phyloP scores from a whole-genome alignment of 1,140 invertebrate species.

The Bombus picipes region DNA sequence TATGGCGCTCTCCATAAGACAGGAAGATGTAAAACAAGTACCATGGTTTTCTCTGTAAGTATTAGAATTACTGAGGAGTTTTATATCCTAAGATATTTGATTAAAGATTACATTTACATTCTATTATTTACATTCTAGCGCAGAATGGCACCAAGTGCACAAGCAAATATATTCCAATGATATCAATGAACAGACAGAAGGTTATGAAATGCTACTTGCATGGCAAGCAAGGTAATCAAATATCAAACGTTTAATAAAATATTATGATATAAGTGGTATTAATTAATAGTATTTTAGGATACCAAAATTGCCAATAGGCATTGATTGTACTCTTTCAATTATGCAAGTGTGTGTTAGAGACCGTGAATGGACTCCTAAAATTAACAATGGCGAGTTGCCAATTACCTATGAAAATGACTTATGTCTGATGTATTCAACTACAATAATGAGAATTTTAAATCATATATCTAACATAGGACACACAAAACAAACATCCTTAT shows the following conservation, averaged over 20 bases:
- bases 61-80: constrained; percentile 7
- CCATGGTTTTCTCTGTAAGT: constrained; percentile 78
- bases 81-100: neutral
- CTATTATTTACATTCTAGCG: too few relatives aligned
- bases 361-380: constrained; percentile 73
- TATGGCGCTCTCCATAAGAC: constrained; percentile 70
- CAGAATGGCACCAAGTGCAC: constrained; percentile 85
- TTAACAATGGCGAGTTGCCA: constrained; percentile 68
- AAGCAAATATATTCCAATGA: constrained; percentile 83
- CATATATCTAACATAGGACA: constrained; percentile 84
- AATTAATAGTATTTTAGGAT: constrained; percentile 76
- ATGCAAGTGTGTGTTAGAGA: constrained; percentile 84
- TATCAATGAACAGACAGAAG: constrained; percentile 78
- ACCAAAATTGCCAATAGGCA: constrained; percentile 86
- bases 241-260: neutral
- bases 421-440: constrained; percentile 84
- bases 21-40: constrained; percentile 70
- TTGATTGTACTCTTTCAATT: constrained; percentile 86
- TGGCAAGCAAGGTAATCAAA: constrained; percentile 84
- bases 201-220: constrained; percentile 82
- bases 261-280: neutral
- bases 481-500: constrained; percentile 82
- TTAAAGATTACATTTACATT: constrained; percentile 5
- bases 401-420: constrained; percentile 81
- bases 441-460: constrained; percentile 86